Base-by-base conservation (phyloP, 2,888 invertebrate species). In the Netelia melanura region DNA sequence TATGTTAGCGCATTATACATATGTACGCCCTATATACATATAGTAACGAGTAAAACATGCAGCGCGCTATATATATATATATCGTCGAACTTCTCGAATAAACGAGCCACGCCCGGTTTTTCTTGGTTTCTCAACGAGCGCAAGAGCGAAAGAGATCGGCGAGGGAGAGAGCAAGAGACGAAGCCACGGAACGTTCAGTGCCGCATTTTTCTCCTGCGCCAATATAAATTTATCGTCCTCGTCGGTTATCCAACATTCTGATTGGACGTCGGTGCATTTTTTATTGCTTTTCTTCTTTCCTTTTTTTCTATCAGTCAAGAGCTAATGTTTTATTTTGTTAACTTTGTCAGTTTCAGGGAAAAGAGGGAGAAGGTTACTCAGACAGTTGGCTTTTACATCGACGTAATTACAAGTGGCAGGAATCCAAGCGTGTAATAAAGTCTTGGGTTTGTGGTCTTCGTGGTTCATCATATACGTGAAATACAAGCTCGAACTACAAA, bases 91-190 rank as follows among this genome's bases (percentile, higher is more conserved):
- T 58, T 80, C 71, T 76, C 76, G 80, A 76, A 25, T 74, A 74
- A 84, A 77, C 76, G 71, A 74, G 72, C 81, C 81, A 74, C 81
- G 84, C 84, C 84, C 81, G 77, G 78, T 81, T 84, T 84, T 84
- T 84, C 81, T 81, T 68, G 72, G 68, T 52, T 84, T 84, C 77
- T 17, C 71, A 54, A 81, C 67, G 76, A 68, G 54, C 38, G 23
- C 54, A 43, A 67, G 58, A 61, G 61, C n/a, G 17, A 62, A 72
- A 72, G 43, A 72, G 58, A 72, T 72, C 38, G 38, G 21, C 61
- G 58, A 67, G 67, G 23, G 23, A 25, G n/a, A 58, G 21, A 30
- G 30, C 23, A 38, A n/a, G 38, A 38, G 43, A 48, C 44, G 25
- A 58, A 9, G 61, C 72, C 43, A 75, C 61, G 30, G 44, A 71